Evolutionary conservation across 2,888 invertebrate genomes (phyloP).

Genomic region (Scaptomyza flava): DNA sequence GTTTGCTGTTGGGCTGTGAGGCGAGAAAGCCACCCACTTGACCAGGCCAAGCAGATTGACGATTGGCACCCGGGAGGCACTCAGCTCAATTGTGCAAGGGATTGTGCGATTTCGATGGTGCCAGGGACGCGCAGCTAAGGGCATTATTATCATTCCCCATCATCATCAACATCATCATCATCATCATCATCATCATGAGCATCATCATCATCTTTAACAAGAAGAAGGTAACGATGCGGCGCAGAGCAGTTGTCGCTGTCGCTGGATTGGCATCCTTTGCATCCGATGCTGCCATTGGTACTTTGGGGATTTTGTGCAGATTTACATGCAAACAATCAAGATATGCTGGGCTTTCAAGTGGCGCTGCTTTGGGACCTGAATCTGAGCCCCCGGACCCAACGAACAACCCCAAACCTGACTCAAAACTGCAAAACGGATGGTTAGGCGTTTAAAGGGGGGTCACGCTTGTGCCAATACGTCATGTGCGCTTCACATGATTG

Average conservation of each 20-base stretch:
- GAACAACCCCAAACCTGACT: neutral
- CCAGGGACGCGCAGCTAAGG: conserved; percentile 45
- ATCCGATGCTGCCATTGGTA: conserved; percentile 62
- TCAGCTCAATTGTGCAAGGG: conserved; percentile 71
- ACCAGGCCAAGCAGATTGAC: conserved; percentile 51
- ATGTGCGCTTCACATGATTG: conserved; percentile 55
- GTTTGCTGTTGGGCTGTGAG: conserved; percentile 3
- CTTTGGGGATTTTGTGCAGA: conserved; percentile 80
- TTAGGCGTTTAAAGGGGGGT: too few relatives aligned
- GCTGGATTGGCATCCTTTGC: conserved; percentile 41
- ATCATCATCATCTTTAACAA: conserved; percentile 15
- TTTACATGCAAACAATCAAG: conserved; percentile 81
- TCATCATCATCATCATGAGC: conserved; percentile 24
- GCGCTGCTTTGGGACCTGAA: conserved; percentile 63
- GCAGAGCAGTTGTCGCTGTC: conserved; percentile 41
- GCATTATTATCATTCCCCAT: conserved; percentile 26
- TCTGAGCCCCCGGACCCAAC: conserved; percentile 27
- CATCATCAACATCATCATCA: conserved; percentile 21
- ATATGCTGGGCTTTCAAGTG: conserved; percentile 77
- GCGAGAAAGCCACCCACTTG: conserved; percentile 32
- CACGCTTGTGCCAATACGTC: conserved; percentile 64
- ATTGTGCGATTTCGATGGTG: conserved; percentile 51
- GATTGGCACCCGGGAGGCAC: conserved; percentile 62
- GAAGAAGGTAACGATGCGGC: conserved; percentile 38
- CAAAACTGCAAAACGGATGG: too few relatives aligned